A percentile compares a stretch with the other conserved stretches of the same genome.
Evolutionary conservation across 2,888 invertebrate species (phyloP).

Genomic region (Ectemnius lituratus): DNA sequence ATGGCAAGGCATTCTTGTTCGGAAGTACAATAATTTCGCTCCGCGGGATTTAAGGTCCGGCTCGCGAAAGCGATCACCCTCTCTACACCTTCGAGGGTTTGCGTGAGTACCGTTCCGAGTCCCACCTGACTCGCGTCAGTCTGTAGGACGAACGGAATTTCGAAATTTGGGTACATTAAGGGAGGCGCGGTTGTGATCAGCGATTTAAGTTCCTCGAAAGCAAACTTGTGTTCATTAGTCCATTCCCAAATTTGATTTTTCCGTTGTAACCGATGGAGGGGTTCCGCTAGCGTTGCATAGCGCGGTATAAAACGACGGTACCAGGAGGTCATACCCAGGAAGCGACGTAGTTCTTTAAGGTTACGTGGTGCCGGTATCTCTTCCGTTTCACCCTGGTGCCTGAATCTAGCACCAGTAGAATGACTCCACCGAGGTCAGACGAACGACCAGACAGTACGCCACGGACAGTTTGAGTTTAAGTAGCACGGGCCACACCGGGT

Average conservation of each 20-base stretch:
- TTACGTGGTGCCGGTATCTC: not conserved
- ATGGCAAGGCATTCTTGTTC: not conserved
- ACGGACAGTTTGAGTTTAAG: no score
- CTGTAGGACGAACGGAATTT: not conserved
- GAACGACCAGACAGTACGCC: no score
- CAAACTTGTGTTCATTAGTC: not conserved
- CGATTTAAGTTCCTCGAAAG: not conserved
- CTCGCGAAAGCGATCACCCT: not conserved
- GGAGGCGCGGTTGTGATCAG: not conserved
- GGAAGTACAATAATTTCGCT: conserved; percentile 1
- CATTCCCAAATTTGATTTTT: not conserved
- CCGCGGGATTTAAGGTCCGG: not conserved
- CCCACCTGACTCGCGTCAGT: conserved; percentile 2
- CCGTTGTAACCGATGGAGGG: not conserved
- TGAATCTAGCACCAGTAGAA: no score
- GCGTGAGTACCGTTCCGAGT: not conserved
- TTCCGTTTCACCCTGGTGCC: no score
- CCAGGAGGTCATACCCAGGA: conserved; percentile 5
- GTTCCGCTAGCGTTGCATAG: not conserved
- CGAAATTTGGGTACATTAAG: not conserved
- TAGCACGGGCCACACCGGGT: no score
- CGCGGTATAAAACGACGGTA: not conserved
- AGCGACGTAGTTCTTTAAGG: not conserved
- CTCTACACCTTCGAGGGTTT: not conserved
- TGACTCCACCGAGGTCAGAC: no score